Evolutionary conservation across 2,113 vertebrate species (phyloP).

Genomic region (Tiliqua scincoides): DNA sequence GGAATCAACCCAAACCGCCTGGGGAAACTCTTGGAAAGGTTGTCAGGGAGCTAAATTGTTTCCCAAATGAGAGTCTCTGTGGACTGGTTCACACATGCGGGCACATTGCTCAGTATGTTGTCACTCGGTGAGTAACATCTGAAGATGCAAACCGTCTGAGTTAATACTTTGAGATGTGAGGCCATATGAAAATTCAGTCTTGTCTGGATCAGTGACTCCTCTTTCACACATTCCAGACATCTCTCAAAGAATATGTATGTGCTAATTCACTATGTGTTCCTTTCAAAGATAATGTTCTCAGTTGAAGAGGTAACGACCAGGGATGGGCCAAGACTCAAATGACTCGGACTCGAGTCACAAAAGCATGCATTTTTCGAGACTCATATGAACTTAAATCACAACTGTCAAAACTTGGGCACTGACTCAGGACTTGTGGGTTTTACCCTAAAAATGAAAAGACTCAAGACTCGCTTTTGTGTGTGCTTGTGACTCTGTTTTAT

Average conservation of each 20-base stretch:
- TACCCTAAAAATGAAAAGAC: no score
- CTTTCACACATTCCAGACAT: background rate
- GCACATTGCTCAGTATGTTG: background rate
- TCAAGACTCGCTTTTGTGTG: no score
- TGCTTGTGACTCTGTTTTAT: no score
- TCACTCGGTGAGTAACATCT: background rate
- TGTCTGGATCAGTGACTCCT: background rate
- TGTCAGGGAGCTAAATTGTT: background rate
- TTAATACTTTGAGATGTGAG: background rate
- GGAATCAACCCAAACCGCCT: slow-evolving; percentile 16
- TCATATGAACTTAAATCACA: no score
- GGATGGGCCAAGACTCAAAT: no score
- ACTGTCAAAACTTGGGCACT: no score
- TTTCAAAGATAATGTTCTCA: background rate
- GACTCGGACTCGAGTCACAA: no score
- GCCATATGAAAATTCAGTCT: background rate
- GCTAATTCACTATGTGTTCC: background rate
- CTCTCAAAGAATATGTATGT: background rate
- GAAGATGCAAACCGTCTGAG: background rate
- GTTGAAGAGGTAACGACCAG: no score
- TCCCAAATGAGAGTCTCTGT: background rate
- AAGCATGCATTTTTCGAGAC: no score
- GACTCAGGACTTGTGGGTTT: no score
- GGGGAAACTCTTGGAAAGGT: background rate
- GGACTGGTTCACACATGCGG: slow-evolving; percentile 2